phyloP scores from a whole-genome alignment of 2,888 invertebrate species.

The Mesorhabditis belari region DNA sequence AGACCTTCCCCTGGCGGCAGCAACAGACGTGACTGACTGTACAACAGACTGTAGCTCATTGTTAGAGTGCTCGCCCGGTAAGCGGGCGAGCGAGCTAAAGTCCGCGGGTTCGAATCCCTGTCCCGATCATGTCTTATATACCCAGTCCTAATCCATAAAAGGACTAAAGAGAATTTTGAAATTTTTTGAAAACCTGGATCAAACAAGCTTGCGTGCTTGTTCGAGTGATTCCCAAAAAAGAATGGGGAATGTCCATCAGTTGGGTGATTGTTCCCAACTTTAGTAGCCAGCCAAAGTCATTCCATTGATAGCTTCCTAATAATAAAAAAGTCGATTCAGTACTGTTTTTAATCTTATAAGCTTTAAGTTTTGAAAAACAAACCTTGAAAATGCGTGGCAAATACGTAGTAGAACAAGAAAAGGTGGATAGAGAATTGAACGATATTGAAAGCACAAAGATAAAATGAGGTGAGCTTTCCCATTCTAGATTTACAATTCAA shows the following conservation, averaged over 20 bases:
- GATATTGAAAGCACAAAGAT: slow-evolving; percentile 55
- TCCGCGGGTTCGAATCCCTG: no score
- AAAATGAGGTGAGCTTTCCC: slow-evolving; percentile 19
- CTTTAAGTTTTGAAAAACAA: not conserved
- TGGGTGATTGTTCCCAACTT: slow-evolving; percentile 61
- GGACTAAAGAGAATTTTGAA: no score
- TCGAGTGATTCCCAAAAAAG: slow-evolving; percentile 78
- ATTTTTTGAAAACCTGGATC: slow-evolving; percentile 62
- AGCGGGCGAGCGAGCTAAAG: no score
- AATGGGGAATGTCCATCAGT: slow-evolving; percentile 80
- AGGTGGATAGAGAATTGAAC: slow-evolving; percentile 54
- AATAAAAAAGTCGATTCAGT: not conserved
- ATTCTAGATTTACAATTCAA: no score
- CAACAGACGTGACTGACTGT: no score
- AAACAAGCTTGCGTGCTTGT: slow-evolving; percentile 69
- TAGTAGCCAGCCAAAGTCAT: slow-evolving; percentile 60
- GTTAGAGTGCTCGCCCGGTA: no score
- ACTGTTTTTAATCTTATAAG: not conserved
- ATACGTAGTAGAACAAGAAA: slow-evolving; percentile 33
- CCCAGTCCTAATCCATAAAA: no score
- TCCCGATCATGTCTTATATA: no score
- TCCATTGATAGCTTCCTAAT: not conserved
- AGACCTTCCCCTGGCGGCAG: no score
- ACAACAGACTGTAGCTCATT: no score
- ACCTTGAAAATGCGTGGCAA: not conserved